Evolutionary conservation across 2,797 vertebrate genomes (phyloP).

Genomic region (Poliocrania exsul): DNA sequence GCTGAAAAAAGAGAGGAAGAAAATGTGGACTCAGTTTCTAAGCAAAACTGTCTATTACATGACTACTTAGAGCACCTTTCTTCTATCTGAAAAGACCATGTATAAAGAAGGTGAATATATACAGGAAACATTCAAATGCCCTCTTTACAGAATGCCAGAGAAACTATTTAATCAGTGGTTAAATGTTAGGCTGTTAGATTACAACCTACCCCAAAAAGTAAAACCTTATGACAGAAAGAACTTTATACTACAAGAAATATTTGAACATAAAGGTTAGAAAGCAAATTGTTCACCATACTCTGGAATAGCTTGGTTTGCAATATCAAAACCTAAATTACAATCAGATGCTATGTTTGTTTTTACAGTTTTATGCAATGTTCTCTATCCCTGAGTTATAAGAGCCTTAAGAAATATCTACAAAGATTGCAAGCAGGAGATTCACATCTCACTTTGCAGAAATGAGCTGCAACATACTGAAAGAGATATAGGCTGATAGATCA

Average conservation of each 20-base stretch:
- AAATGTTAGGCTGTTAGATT: background rate
- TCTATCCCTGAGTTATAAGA: constrained; percentile 23
- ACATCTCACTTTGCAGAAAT: constrained; percentile 61
- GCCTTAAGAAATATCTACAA: constrained; percentile 19
- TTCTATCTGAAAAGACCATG: background rate
- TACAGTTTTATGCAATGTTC: constrained; percentile 18
- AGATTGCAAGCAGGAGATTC: constrained; percentile 7
- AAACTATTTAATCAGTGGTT: background rate
- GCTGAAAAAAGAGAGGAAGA: background rate
- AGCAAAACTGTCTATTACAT: background rate
- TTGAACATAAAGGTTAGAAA: constrained; percentile 32
- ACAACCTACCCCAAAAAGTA: background rate
- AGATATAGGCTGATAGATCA: constrained; percentile 41
- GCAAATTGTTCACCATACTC: constrained; percentile 3
- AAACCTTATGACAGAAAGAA: constrained; percentile 1
- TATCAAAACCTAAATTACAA: constrained; percentile 57
- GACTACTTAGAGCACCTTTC: background rate
- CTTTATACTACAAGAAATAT: constrained; percentile 6
- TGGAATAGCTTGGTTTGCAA: constrained; percentile 9
- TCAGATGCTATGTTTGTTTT: constrained; percentile 36
- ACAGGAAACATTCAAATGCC: background rate
- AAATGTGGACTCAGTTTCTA: background rate
- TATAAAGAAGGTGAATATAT: background rate
- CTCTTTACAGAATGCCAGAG: background rate
- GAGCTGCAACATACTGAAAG: constrained; percentile 52